Evolutionary conservation across 2,888 invertebrate species (phyloP).

Genomic region (Brachyopa scutellaris): DNA sequence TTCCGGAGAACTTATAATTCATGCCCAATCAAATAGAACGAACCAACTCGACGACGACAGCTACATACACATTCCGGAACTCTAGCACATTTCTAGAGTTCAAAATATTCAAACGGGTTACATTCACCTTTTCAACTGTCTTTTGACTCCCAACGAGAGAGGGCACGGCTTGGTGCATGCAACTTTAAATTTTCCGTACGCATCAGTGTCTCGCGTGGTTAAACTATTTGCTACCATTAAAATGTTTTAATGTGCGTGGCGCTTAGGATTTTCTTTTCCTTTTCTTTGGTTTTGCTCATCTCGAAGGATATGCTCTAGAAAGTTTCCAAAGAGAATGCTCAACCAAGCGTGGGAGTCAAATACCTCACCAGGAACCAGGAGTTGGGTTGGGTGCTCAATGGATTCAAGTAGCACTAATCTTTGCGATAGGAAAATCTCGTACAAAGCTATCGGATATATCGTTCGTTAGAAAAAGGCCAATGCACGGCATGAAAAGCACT

Average conservation of each 20-base stretch:
- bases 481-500: background rate
- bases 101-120: conserved; percentile 23
- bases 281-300: background rate
- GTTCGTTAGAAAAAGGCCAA: background rate
- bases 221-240: background rate
- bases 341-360: conserved; percentile 21
- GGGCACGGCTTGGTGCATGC: conserved; percentile 12
- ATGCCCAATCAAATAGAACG: conserved; percentile 17
- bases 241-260: background rate
- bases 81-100: background rate
- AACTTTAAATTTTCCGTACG: conserved; percentile 28
- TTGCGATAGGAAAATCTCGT: background rate
- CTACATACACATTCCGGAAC: background rate
- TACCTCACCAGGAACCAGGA: background rate
- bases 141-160: background rate
- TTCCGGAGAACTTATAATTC: conserved; percentile 12
- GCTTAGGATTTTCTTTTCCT: conserved; percentile 6
- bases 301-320: background rate
- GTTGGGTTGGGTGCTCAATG: no score
- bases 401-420: conserved; percentile 8
- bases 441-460: background rate
- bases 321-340: background rate
- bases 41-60: conserved; percentile 22
- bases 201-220: conserved; percentile 35
- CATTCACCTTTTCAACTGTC: conserved; percentile 15